These are phyloP conservation scores for Muraenolepis orangiensis DNA, from an alignment of 2,797 vertebrate species.

Conservation along the genomic window DNA sequence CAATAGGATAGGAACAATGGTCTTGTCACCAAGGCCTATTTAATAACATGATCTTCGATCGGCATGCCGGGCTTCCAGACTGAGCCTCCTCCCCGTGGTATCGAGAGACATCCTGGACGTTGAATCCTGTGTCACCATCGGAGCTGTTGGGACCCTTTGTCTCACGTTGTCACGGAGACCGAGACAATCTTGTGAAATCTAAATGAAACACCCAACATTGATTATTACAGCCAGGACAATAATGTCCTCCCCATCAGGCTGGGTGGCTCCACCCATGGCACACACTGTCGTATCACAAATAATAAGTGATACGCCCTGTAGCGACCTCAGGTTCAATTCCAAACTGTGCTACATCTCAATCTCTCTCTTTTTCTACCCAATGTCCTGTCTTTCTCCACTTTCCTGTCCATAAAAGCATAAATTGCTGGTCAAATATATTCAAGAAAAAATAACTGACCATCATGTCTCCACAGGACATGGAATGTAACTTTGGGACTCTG, in stretches of 20 bases:
- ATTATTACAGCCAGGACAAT: not conserved
- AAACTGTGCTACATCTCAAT: not conserved
- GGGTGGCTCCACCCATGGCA: no score
- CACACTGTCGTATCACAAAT: no score
- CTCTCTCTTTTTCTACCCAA: not conserved
- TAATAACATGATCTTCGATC: conserved; percentile 10
- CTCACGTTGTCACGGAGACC: not conserved
- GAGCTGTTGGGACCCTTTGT: not conserved
- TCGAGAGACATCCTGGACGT: conserved; percentile 13
- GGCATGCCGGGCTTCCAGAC: not conserved
- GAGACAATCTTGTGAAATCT: not conserved
- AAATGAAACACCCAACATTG: not conserved
- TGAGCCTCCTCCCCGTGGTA: not conserved
- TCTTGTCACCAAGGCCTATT: not conserved
- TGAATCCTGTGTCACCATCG: not conserved
- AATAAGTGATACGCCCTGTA: not conserved
- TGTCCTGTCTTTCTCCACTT: not conserved
- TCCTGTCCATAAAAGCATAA: not conserved
- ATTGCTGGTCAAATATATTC: not conserved
- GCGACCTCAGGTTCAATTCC: not conserved
- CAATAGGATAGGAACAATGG: not conserved
- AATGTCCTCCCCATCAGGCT: no score
- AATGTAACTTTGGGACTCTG: not conserved
- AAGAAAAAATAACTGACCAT: not conserved
- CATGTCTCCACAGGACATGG: not conserved